phyloP scores from a whole-genome alignment of 2,113 vertebrate genomes.

The Tricholaema leucomelas region DNA sequence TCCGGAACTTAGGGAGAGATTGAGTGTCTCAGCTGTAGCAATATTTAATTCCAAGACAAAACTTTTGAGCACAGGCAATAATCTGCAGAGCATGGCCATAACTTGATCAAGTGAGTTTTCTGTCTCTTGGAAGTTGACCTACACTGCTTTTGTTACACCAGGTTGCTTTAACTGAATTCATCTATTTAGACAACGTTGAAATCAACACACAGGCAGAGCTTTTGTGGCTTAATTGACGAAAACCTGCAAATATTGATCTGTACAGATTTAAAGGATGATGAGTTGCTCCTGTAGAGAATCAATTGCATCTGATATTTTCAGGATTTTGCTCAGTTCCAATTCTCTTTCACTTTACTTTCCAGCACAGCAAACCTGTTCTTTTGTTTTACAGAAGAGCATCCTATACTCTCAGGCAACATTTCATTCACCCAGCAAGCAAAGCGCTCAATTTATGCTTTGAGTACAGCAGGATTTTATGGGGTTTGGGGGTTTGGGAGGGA shows the following conservation, averaged over 20 bases:
- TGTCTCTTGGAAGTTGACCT: not conserved
- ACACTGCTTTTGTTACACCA: not conserved
- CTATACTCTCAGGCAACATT: not conserved
- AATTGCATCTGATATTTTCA: not conserved
- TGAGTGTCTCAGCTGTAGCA: not conserved
- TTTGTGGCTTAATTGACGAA: not conserved
- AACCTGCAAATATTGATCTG: not conserved
- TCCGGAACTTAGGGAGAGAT: constrained; percentile 7
- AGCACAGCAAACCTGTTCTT: not conserved
- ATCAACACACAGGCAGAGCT: not conserved
- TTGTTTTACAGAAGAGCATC: not conserved
- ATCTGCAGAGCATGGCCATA: not conserved
- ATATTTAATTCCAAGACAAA: constrained; percentile 12
- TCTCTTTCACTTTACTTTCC: not conserved
- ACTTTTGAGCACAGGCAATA: not conserved
- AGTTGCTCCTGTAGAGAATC: not conserved
- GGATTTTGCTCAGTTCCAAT: not conserved
- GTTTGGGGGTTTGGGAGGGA: no score
- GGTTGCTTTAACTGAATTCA: not conserved
- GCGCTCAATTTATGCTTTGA: not conserved
- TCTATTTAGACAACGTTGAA: not conserved
- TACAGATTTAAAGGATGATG: not conserved
- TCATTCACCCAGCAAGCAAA: not conserved
- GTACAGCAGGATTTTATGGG: not conserved
- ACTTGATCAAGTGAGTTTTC: not conserved